Evolutionary conservation across 2,888 invertebrate species (phyloP).

Genomic region (Catocala sponsa): DNA sequence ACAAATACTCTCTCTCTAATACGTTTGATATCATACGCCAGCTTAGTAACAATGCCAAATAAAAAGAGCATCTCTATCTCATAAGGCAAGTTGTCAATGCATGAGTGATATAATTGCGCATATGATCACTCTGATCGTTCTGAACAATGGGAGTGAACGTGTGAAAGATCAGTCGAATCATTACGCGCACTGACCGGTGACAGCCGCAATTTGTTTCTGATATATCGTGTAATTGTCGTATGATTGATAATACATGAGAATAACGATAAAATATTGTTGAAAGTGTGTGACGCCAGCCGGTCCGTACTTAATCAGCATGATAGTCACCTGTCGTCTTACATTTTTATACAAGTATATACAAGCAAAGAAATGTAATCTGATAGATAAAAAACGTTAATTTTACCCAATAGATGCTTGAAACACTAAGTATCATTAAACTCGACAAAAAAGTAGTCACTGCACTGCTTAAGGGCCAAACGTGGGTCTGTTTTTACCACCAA

Average conservation of each 20-base stretch:
- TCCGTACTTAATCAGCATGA: no score
- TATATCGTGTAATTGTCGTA: constrained; percentile 54
- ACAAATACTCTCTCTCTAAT: no score
- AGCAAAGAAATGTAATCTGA: no score
- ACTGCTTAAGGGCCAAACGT: no score
- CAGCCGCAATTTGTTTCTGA: constrained; percentile 53
- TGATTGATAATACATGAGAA: constrained; percentile 52
- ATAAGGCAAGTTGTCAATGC: constrained; percentile 8
- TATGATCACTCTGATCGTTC: constrained; percentile 6
- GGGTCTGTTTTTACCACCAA: no score
- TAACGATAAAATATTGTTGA: neutral
- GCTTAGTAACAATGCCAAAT: neutral
- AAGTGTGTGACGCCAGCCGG: neutral
- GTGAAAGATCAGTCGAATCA: constrained; percentile 47
- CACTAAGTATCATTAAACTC: no score
- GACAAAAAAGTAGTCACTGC: no score
- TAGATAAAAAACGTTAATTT: no score
- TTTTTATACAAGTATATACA: no score
- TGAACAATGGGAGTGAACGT: constrained; percentile 47
- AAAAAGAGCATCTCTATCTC: constrained; percentile 2
- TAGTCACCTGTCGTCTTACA: no score
- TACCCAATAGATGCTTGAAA: no score
- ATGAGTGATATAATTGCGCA: constrained; percentile 22
- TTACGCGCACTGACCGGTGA: constrained; percentile 30
- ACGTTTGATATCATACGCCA: neutral